Base-by-base conservation (phyloP, 2,888 invertebrate genomes). In the Pollenia griseotomentosa region DNA sequence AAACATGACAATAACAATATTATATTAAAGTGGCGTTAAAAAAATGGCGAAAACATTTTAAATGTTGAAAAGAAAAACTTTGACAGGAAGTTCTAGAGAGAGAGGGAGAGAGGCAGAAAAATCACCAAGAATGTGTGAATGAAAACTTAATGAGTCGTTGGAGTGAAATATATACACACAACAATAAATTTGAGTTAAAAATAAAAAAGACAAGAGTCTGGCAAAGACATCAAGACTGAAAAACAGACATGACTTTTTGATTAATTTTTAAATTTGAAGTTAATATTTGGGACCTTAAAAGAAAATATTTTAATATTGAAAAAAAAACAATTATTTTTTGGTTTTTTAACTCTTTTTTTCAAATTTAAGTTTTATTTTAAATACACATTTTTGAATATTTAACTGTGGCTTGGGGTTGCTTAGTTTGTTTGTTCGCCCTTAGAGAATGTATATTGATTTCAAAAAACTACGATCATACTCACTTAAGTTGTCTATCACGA, bases 401-500 rank as follows among this genome's bases (percentile, higher is more conserved):
- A 33, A 33, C 33, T 33, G 33, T 33, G 33, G 2, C 4, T 33
- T 59, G 23, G 9, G 14, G 8, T 51, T 2, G 7, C 7, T 53
- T 53, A 8, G 51, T 42, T 40, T 14, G 14, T 53, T 44, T 23
- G 23, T 48, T 74, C 16, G 23, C 0, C 2, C 61, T 11, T 16
- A 11, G 5, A 48, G 33, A 7, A 12, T 23, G 23, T 0, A 3
- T 42, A 6, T 42, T 19, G 42, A 57, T 53, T 40, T 33, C 12
- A 42, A 23, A 66, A 70, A 68, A 74, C 83, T 84, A 83, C 77
- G 92, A 92, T 91, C 92, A 89, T 93, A 93, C 94, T 95, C 94
- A 97, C 97, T 97, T 96, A 92, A 96, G 95, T 89, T 95, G 96
- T 89, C 97, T 95, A 93, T 97, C 97, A 89, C 97, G 94, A 92